Conservation (phyloP, 2,797 vertebrate genomes). For the Danio choprae region DNA sequence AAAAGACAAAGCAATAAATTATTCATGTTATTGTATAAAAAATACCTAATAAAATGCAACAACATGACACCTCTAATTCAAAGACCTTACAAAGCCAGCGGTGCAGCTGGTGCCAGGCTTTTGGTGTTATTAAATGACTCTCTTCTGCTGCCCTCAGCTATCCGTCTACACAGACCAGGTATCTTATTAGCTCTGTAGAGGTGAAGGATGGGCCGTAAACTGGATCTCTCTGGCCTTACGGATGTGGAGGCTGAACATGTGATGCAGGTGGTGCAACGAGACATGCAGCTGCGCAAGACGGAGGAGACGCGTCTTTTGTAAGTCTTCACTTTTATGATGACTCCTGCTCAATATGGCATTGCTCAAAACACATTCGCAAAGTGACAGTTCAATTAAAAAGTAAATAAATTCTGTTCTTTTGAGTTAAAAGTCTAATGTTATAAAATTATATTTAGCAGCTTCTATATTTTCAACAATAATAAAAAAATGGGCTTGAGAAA, state of each 20-base stretch:
- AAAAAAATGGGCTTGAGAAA: background rate
- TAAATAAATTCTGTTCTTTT: background rate
- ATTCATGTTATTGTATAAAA: background rate
- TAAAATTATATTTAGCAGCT: background rate
- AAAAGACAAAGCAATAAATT: background rate
- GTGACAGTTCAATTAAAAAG: background rate
- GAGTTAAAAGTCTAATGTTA: too few species aligned
- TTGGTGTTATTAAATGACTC: background rate
- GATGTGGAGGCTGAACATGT: constrained; percentile 90
- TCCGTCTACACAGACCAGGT: constrained; percentile 40
- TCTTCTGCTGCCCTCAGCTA: background rate
- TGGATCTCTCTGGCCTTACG: constrained; percentile 90
- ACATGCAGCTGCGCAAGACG: constrained; percentile 89
- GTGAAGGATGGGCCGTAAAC: constrained; percentile 84
- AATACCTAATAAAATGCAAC: background rate
- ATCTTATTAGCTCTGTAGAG: constrained; percentile 23
- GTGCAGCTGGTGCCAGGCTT: background rate
- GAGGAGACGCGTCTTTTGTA: constrained; percentile 92
- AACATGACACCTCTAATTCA: background rate
- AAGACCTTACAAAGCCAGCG: background rate
- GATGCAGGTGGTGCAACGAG: constrained; percentile 91
- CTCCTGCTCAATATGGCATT: too few species aligned
- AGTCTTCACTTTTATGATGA: constrained; percentile 54
- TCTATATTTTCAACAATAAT: background rate
- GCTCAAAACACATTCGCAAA: background rate